Percentiles rank a stretch among this genome's conserved stretches.
phyloP scores from a whole-genome alignment of 2,113 vertebrate genomes.

The Corythoichthys intestinalis region DNA sequence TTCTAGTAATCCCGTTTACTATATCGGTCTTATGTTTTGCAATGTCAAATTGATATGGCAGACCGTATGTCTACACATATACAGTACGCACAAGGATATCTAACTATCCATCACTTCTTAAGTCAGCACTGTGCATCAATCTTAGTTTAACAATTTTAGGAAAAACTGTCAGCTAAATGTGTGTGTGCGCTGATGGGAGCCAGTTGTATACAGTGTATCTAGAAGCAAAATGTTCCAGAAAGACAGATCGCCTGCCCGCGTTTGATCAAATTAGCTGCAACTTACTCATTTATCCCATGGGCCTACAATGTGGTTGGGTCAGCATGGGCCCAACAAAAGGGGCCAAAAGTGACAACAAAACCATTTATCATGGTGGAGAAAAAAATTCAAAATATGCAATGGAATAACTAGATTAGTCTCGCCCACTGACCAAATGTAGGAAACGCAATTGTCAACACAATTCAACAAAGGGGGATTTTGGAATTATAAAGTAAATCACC shows the following conservation, averaged over 20 bases:
- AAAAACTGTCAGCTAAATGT: slow-evolving; percentile 14
- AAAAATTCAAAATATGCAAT: background rate
- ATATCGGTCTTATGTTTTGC: too few species aligned
- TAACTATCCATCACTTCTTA: background rate
- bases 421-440: background rate
- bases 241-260: slow-evolving; percentile 45
- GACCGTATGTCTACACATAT: slow-evolving; percentile 8
- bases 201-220: background rate
- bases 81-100: background rate
- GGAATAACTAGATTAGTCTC: background rate
- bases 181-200: slow-evolving; percentile 10
- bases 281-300: slow-evolving; percentile 37
- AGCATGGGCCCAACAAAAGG: slow-evolving; percentile 4
- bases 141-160: slow-evolving; percentile 26
- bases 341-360: background rate
- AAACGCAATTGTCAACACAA: background rate
- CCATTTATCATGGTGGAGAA: background rate
- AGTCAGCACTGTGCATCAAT: background rate
- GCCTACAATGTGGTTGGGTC: slow-evolving; percentile 40
- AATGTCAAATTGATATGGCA: background rate
- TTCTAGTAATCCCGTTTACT: too few species aligned
- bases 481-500: background rate
- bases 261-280: slow-evolving; percentile 42
- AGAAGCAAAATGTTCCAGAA: slow-evolving; percentile 14
- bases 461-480: background rate